Evolutionary conservation across 2,797 vertebrate genomes (phyloP).

Genomic region (Nannoperca australis): DNA sequence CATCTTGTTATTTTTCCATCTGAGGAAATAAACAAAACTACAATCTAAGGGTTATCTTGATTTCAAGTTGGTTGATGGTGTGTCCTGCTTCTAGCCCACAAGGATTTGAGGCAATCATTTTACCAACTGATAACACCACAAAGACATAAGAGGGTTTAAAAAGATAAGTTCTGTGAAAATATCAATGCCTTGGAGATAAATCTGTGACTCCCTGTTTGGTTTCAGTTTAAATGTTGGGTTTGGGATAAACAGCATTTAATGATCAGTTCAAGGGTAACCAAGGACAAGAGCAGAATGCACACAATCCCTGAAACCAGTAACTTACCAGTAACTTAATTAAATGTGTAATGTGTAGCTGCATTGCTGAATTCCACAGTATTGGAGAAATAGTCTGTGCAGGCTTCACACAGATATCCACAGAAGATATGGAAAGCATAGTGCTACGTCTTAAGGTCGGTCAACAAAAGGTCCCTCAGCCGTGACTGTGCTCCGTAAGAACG

Average conservation of each 20-base stretch:
- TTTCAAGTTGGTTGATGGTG: not conserved
- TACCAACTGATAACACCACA: not conserved
- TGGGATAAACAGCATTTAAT: not conserved
- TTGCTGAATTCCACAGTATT: not conserved
- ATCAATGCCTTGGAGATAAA: constrained; percentile 5
- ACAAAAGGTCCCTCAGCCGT: not conserved
- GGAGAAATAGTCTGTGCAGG: not conserved
- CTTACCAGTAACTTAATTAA: not conserved
- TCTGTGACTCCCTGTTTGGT: not conserved
- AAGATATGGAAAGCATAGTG: not conserved
- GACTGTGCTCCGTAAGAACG: not conserved
- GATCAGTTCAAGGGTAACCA: not conserved
- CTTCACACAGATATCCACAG: not conserved
- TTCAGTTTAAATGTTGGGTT: not conserved
- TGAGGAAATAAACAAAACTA: not conserved
- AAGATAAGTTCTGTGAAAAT: not conserved
- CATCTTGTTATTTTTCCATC: not conserved
- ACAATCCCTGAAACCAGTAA: not conserved
- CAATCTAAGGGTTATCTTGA: not conserved
- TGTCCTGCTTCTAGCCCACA: not conserved
- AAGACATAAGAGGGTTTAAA: not conserved
- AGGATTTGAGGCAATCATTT: not conserved
- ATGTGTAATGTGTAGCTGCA: not conserved
- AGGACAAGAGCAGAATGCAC: not conserved
- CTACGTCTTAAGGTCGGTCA: not conserved